A percentile compares a stretch with the other conserved stretches of the same genome.
phyloP scores from a whole-genome alignment of 2,797 vertebrate species.

The Pipistrellus nathusii region DNA sequence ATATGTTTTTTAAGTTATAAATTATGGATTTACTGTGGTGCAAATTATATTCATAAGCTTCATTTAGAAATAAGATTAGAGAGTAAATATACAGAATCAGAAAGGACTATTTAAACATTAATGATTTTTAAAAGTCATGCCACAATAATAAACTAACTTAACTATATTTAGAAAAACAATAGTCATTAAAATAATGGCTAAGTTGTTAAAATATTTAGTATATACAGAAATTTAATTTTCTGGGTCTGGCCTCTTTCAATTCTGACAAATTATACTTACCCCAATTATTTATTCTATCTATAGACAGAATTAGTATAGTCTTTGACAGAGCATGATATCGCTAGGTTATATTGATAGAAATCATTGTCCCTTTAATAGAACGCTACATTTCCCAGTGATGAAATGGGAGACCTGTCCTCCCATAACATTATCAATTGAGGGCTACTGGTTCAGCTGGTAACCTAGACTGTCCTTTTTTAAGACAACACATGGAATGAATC shows the following conservation, averaged over 20 bases:
- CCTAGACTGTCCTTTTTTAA: neutral
- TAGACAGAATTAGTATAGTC: neutral
- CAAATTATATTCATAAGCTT: neutral
- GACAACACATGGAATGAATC: neutral
- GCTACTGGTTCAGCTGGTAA: neutral
- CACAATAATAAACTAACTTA: neutral
- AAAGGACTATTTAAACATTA: neutral
- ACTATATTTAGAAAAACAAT: neutral
- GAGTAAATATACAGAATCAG: neutral
- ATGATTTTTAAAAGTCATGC: neutral
- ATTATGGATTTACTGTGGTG: neutral
- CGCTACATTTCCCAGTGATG: neutral
- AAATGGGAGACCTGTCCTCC: neutral
- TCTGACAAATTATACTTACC: neutral
- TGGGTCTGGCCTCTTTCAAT: neutral
- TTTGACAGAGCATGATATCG: neutral
- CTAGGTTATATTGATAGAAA: neutral
- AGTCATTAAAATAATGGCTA: neutral
- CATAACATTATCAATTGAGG: neutral
- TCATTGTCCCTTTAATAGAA: neutral
- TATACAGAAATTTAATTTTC: neutral
- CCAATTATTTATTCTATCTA: neutral
- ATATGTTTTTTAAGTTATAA: neutral
- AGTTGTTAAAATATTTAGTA: neutral
- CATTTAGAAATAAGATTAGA: constrained; percentile 3